Percentiles rank a stretch among this genome's conserved stretches.
Evolutionary conservation across 2,888 invertebrate species (phyloP).

Genomic region (Girardia tigrina): DNA sequence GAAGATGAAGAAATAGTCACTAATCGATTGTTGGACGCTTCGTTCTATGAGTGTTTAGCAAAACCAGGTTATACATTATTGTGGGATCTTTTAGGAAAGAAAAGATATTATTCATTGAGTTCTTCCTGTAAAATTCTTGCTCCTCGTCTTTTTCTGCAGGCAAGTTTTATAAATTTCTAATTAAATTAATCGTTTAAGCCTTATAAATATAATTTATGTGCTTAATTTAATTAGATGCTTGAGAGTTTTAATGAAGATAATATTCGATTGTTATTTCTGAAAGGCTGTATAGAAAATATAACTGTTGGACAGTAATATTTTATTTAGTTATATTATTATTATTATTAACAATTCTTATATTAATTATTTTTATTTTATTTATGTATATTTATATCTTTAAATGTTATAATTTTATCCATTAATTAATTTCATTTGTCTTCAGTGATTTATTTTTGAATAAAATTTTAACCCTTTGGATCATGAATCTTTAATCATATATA

Average conservation of each 20-base stretch:
- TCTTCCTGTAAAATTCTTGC: neutral
- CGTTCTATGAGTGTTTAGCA: neutral
- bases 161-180: neutral
- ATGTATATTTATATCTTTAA: too few species aligned
- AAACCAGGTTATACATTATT: slow-evolving; percentile 1
- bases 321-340: neutral
- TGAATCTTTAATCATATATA: too few species aligned
- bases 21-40: neutral
- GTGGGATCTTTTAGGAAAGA: neutral
- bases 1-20: slow-evolving; percentile 12
- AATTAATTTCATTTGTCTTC: too few species aligned
- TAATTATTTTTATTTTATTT: too few species aligned
- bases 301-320: slow-evolving; percentile 21
- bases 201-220: neutral
- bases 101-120: neutral
- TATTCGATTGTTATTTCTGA: neutral
- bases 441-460: too few species aligned
- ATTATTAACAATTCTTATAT: too few species aligned
- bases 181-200: neutral
- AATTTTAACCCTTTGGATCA: too few species aligned
- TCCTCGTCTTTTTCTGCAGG: neutral
- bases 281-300: neutral
- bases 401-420: too few species aligned
- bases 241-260: slow-evolving; percentile 14
- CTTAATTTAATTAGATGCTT: neutral